Percentiles rank a stretch among this genome's conserved stretches.
Evolutionary conservation across 2,113 vertebrate species (phyloP).

Genomic region (Phylloscopus whistleri): DNA sequence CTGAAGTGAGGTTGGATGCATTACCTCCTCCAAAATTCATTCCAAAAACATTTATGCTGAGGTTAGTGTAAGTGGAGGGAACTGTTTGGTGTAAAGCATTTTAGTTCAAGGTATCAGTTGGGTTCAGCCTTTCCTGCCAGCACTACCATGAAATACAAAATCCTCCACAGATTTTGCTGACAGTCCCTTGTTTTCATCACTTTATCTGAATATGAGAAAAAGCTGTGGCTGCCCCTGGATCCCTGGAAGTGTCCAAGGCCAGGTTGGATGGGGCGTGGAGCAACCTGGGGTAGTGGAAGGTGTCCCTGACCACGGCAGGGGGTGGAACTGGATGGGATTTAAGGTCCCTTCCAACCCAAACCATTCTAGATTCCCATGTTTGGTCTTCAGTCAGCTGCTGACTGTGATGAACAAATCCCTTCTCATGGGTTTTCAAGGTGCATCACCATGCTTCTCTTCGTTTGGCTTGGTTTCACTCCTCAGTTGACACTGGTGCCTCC

Average conservation of each 20-base stretch:
- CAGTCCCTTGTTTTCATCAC: not conserved
- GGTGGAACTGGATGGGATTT: not conserved
- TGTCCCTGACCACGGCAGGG: not conserved
- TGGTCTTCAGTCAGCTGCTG: not conserved
- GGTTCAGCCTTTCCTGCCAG: not conserved
- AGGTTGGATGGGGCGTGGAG: not conserved
- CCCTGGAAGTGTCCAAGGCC: not conserved
- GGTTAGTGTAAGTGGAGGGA: not conserved
- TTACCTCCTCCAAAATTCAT: not conserved
- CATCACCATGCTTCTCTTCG: rapidly evolving
- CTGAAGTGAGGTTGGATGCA: not conserved
- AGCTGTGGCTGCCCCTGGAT: not conserved
- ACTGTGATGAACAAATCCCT: not conserved
- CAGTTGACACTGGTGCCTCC: not conserved
- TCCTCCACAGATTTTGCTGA: not conserved
- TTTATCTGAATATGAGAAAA: not conserved
- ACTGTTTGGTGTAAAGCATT: not conserved
- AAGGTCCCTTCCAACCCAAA: not conserved
- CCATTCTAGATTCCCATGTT: not conserved
- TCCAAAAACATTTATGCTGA: not conserved
- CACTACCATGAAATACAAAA: not conserved
- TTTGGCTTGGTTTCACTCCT: not conserved
- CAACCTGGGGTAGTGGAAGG: rapidly evolving
- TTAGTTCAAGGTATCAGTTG: rapidly evolving
- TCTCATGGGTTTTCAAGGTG: not conserved